Percentiles rank a stretch among this genome's conserved stretches.
Conservation (phyloP, 2,113 vertebrate genomes). For the Pelecanoides urinatrix region DNA sequence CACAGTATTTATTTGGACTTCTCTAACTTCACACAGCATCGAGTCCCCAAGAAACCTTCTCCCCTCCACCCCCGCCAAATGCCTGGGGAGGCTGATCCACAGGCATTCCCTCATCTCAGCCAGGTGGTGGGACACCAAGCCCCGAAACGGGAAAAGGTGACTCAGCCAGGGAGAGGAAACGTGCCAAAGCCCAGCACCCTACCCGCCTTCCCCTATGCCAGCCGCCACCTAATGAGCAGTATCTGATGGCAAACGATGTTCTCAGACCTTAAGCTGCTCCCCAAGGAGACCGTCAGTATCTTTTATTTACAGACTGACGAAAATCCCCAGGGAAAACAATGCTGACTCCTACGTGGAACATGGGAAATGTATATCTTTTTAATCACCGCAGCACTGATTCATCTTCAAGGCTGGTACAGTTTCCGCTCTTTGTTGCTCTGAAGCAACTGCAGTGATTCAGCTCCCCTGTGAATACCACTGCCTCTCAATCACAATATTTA, state of each 20-base stretch:
- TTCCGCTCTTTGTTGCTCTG: conserved; percentile 18
- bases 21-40: neutral
- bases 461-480: neutral
- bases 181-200: neutral
- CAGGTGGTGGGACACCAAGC: neutral
- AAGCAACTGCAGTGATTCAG: neutral
- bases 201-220: neutral
- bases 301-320: conserved; percentile 30
- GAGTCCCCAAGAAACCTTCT: neutral
- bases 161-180: neutral
- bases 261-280: neutral
- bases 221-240: neutral
- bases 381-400: neutral
- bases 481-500: conserved; percentile 26
- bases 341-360: neutral
- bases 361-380: neutral
- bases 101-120: neutral
- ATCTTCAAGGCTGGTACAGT: neutral
- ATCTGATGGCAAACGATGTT: neutral
- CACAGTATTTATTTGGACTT: neutral
- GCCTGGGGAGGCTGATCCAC: neutral
- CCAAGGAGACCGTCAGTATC: neutral
- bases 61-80: neutral
- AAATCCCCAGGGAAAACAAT: conserved; percentile 9
- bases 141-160: neutral